Evolutionary conservation across 2,888 invertebrate species (phyloP).

Genomic region (Hymenopus coronatus): DNA sequence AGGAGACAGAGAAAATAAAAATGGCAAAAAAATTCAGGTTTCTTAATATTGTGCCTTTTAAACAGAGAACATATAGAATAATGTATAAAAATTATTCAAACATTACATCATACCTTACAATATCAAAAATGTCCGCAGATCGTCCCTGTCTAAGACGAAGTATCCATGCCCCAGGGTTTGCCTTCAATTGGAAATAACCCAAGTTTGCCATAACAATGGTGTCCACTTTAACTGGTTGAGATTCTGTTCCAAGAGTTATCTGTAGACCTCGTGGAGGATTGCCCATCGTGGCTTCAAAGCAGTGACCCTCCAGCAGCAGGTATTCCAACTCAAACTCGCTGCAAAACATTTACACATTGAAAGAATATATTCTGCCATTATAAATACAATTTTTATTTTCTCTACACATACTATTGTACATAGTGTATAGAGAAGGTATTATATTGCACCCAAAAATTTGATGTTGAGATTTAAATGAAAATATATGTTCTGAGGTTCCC

Average conservation of each 20-base stretch:
- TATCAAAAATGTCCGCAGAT: slow-evolving; percentile 92
- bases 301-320: slow-evolving; percentile 92
- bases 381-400: too few relatives aligned
- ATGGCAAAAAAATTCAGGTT: too few relatives aligned
- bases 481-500: too few relatives aligned
- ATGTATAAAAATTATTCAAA: not conserved
- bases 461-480: too few relatives aligned
- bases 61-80: not conserved
- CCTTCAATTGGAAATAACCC: slow-evolving; percentile 97
- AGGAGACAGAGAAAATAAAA: not conserved
- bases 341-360: slow-evolving; percentile 37
- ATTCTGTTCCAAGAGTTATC: slow-evolving; percentile 83
- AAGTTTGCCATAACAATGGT: slow-evolving; percentile 99
- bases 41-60: not conserved
- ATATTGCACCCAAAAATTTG: too few relatives aligned
- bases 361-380: not conserved
- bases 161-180: slow-evolving; percentile 95
- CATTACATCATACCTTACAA: slow-evolving; percentile 60
- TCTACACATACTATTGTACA: too few relatives aligned
- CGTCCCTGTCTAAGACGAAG: slow-evolving; percentile 86
- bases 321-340: slow-evolving; percentile 97
- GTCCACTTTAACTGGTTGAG: slow-evolving; percentile 77
- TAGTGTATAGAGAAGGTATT: too few relatives aligned
- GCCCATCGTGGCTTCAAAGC: slow-evolving; percentile 86
- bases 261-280: slow-evolving; percentile 97